phyloP scores from a whole-genome alignment of 1,140 invertebrate genomes.

The Archivesica marissinica region DNA sequence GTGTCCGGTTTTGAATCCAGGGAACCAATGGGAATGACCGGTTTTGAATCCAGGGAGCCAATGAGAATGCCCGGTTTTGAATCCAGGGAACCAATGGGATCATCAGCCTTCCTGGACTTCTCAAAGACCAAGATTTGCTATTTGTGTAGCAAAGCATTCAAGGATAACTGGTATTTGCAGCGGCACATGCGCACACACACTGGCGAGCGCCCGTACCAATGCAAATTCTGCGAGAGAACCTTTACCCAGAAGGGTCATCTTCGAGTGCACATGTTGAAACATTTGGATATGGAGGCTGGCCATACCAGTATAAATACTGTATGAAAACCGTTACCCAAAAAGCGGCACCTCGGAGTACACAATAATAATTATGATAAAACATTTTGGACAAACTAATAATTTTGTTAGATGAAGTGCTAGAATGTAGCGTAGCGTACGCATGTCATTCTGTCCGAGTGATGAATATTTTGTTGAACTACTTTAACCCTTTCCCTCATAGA shows the following conservation, averaged over 20 bases:
- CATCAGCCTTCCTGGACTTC: neutral
- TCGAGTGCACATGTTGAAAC: neutral
- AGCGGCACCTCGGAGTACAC: neutral
- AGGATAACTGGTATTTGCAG: slow-evolving; percentile 1
- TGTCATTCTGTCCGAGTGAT: no score
- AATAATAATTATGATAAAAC: no score
- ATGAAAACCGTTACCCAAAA: neutral
- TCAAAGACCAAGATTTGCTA: neutral
- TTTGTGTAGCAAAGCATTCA: neutral
- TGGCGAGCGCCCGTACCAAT: neutral
- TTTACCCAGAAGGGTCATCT: slow-evolving; percentile 20
- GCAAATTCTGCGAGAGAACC: neutral
- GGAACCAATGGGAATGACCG: no score
- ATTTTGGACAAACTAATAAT: no score
- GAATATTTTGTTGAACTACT: no score
- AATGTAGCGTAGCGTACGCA: no score
- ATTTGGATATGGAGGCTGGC: neutral
- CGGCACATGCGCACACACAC: slow-evolving; percentile 6
- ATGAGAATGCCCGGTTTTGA: neutral
- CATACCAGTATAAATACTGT: neutral
- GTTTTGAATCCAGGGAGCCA: neutral
- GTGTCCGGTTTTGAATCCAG: no score
- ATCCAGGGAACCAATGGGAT: neutral
- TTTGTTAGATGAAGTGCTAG: no score
- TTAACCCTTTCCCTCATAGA: no score